Percentiles rank a stretch among this genome's conserved stretches.
Evolutionary conservation across 2,113 vertebrate species (phyloP).

Genomic region (Panurus biarmicus): DNA sequence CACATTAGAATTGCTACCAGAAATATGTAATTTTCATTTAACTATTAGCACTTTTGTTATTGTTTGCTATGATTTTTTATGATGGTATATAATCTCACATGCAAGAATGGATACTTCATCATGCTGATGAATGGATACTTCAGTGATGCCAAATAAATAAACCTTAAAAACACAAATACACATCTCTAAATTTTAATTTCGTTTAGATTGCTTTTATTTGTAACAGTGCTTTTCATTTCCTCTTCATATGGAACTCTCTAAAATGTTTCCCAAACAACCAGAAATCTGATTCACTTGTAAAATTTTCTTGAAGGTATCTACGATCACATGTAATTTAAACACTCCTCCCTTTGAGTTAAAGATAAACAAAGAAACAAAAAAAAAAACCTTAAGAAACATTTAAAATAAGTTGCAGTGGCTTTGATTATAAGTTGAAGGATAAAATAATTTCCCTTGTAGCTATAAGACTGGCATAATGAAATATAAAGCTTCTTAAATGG

Average conservation of each 20-base stretch:
- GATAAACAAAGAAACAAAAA: neutral
- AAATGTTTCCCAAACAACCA: neutral
- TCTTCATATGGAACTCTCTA: neutral
- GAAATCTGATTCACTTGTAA: neutral
- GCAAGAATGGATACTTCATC: too few relatives aligned
- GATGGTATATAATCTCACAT: neutral
- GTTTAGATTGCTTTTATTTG: neutral
- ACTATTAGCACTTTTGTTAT: neutral
- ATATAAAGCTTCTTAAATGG: neutral
- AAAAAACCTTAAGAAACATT: neutral
- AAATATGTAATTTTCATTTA: neutral
- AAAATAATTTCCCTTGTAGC: neutral
- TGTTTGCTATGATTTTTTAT: neutral
- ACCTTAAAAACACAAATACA: neutral
- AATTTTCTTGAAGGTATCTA: slow-evolving; percentile 29
- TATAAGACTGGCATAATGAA: neutral
- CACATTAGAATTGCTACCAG: neutral
- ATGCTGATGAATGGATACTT: neutral
- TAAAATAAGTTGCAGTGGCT: neutral
- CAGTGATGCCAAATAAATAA: neutral
- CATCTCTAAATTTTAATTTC: neutral
- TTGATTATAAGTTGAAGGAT: slow-evolving; percentile 19
- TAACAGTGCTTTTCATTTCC: neutral
- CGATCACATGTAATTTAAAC: neutral
- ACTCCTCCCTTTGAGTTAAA: neutral